A percentile compares a stretch with the other conserved stretches of the same genome.
Conservation (phyloP, 2,888 invertebrate genomes). For the Drosophila phalerata region DNA sequence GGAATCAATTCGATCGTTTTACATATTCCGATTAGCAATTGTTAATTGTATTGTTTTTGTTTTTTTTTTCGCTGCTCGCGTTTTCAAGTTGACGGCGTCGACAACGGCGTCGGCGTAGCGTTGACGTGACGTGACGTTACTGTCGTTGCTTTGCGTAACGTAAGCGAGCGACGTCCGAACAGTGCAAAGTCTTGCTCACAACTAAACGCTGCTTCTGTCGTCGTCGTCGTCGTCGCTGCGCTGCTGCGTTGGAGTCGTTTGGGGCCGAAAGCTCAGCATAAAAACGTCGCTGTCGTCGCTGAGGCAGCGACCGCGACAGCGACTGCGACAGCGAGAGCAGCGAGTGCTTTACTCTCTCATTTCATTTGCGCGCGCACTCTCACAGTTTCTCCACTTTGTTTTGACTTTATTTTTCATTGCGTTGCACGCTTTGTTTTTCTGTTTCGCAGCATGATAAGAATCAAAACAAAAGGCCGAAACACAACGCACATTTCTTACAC, state of each 20-base stretch:
- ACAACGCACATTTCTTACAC: constrained; percentile 42
- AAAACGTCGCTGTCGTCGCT: constrained; percentile 44
- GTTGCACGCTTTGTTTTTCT: constrained; percentile 50
- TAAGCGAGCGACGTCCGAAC: constrained; percentile 71
- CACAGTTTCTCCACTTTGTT: constrained; percentile 70
- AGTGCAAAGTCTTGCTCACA: constrained; percentile 81
- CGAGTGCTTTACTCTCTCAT: constrained; percentile 17
- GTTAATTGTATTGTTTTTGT: constrained; percentile 28
- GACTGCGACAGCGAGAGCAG: constrained; percentile 4
- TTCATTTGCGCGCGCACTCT: constrained; percentile 52
- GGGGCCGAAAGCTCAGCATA: constrained; percentile 48
- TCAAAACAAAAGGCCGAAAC: constrained; percentile 80
- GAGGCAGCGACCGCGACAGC: neutral
- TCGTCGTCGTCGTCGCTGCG: constrained; percentile 53
- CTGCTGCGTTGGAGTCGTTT: constrained; percentile 31
- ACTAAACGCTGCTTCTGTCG: constrained; percentile 65
- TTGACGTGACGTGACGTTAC: constrained; percentile 8
- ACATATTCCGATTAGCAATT: constrained; percentile 37
- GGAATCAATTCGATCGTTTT: constrained; percentile 10
- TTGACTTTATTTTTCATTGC: constrained; percentile 68
- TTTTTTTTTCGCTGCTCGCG: constrained; percentile 40
- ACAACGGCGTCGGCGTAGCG: constrained; percentile 49
- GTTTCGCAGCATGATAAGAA: constrained; percentile 75
- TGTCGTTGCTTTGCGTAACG: constrained; percentile 32
- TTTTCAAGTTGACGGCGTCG: constrained; percentile 27